Base-by-base conservation (phyloP, 2,113 vertebrate genomes). In the Cololabis saira region DNA sequence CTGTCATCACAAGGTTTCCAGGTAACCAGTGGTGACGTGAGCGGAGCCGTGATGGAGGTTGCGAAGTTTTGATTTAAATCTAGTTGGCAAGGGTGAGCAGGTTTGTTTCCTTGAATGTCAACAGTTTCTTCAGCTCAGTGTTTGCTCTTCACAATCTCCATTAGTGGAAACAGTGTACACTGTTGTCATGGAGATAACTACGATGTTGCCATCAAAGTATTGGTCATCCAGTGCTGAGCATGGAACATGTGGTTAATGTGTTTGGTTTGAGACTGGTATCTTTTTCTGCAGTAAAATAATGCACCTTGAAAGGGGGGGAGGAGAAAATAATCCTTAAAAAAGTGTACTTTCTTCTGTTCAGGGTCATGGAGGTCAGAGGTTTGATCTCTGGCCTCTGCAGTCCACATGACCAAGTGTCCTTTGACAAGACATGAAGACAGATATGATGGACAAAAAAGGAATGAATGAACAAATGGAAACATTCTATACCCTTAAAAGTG, bases 141-240 rank as follows among this genome's bases (percentile, higher is more conserved):
- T 9, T 4, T 13, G 24, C 49, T 27, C 12, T 12, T 30, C 24
- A 45, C 0, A n/a, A 11, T 40, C 41, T 6, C 27, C n/a, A 27
- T 22, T 18, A 67, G 44, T 18, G 24, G 12, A 48, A 3, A 4
- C 12, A 15, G 37, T 53, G 44, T 54, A 12, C 42, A n/a, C 4
- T 1, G 70, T 63, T 52, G 48, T 22, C 60, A 74, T 42, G 54
- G 55, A 30, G 30, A 75, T 49, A 55, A 16, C 17, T 27, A 4
- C 18, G 12, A 0, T 15, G 44, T 17, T 5, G 11, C 33, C 18
- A 17, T 52, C 33, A n/a, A 24, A 43, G 19, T 44, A 27, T 59
- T 22, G 54, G 12, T 22, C 41, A 27, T 59, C 21, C 8, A 30
- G 42, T 3, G n/a, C 44, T n/a, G 42, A 45, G 22, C 10, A 13